A percentile compares a stretch with the other conserved stretches of the same genome.
Evolutionary conservation across 2,888 invertebrate species (phyloP).

Genomic region (Atethmia centrago): DNA sequence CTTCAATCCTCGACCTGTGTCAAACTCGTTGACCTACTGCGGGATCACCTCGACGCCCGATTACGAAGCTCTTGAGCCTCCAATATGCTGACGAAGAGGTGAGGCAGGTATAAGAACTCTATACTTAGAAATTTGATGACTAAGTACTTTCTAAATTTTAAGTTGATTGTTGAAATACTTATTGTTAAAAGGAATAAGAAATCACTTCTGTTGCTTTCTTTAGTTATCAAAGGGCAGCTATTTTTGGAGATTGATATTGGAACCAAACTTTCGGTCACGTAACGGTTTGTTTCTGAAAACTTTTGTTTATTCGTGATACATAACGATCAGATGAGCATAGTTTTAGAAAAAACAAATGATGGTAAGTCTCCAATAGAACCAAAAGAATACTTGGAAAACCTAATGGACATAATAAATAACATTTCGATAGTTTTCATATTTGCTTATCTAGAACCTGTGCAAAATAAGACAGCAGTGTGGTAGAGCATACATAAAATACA

Average conservation of each 20-base stretch:
- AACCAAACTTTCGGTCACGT: conserved; percentile 36
- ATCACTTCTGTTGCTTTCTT: conserved; percentile 38
- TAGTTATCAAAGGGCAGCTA: conserved; percentile 20
- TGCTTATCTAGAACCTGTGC: conserved; percentile 10
- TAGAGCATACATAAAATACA: conserved; percentile 64
- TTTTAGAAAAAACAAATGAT: not conserved
- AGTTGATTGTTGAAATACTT: conserved; percentile 24
- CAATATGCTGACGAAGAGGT: conserved; percentile 75
- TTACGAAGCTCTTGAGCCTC: conserved; percentile 72
- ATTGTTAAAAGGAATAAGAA: conserved; percentile 31
- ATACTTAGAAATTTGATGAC: conserved; percentile 56
- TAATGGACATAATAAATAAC: not conserved
- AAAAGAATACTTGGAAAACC: conserved; percentile 10
- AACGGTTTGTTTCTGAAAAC: conserved; percentile 27
- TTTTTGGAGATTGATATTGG: conserved; percentile 32
- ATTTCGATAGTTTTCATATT: conserved; percentile 5
- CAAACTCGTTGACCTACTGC: conserved; percentile 83
- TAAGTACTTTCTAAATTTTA: conserved; percentile 61
- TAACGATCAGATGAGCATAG: not conserved
- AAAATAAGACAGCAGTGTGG: not conserved
- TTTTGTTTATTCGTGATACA: conserved; percentile 36
- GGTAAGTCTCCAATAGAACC: not conserved
- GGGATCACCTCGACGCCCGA: conserved; percentile 75
- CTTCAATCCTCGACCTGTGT: conserved; percentile 74
- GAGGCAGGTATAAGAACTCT: conserved; percentile 49